A percentile compares a stretch with the other conserved stretches of the same genome.
phyloP scores from a whole-genome alignment of 2,113 vertebrate species.

The Paedocypris sp. region DNA sequence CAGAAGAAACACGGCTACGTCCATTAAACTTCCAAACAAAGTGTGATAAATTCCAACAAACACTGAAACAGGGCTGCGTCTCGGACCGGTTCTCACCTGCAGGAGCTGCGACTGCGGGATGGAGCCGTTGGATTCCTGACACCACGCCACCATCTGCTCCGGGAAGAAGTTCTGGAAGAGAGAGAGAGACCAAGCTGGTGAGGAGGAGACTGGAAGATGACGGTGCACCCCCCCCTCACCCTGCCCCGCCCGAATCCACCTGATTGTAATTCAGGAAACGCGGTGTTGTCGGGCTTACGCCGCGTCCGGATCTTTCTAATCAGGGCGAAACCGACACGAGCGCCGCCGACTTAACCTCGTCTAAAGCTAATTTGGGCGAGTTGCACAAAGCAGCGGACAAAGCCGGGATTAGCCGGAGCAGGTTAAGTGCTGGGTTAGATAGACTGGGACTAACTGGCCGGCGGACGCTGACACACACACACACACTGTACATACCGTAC shows the following conservation, averaged over 20 bases:
- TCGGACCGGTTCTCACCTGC: constrained; percentile 63
- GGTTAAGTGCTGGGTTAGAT: constrained; percentile 21
- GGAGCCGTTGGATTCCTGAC: constrained; percentile 81
- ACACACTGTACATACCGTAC: constrained; percentile 1
- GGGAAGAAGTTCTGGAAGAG: constrained; percentile 85
- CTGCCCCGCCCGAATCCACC: too few relatives aligned
- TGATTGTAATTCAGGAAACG: too few relatives aligned
- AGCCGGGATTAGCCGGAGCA: constrained; percentile 14
- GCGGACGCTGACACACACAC: background rate
- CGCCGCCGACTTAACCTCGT: background rate
- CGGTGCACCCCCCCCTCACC: too few relatives aligned
- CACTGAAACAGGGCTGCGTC: too few relatives aligned
- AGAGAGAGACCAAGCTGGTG: background rate
- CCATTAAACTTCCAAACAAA: too few relatives aligned
- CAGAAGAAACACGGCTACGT: too few relatives aligned
- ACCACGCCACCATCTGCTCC: constrained; percentile 95
- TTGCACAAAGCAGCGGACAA: constrained; percentile 4
- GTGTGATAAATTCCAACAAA: too few relatives aligned
- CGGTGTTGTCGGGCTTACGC: too few relatives aligned
- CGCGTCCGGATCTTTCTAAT: too few relatives aligned
- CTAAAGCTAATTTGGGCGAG: constrained; percentile 13
- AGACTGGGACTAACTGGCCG: background rate
- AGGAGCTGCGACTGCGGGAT: constrained; percentile 87
- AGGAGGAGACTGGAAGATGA: background rate
- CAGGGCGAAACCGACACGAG: background rate